Conservation (phyloP, 2,113 vertebrate species). For the Protobothrops mucrosquamatus region DNA sequence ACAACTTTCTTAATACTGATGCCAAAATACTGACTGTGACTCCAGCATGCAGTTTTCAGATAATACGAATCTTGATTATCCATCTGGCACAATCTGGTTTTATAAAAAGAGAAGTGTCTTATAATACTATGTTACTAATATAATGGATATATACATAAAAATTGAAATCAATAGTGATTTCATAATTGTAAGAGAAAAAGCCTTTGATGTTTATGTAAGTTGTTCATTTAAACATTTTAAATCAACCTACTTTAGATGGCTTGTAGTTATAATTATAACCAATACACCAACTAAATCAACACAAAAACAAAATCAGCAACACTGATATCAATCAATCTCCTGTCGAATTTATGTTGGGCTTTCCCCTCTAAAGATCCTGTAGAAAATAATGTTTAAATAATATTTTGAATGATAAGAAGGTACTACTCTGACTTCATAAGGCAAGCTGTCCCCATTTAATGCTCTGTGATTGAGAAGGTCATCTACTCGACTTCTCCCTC, state of each 20-base stretch:
- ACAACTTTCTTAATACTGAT: neutral
- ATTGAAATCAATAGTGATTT: neutral
- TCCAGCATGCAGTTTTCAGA: neutral
- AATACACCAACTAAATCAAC: neutral
- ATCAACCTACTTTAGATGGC: neutral
- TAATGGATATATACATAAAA: neutral
- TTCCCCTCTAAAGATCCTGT: neutral
- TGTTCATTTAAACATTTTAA: neutral
- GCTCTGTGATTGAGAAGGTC: neutral
- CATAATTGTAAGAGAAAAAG: neutral
- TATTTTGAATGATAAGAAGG: neutral
- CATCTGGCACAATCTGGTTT: neutral
- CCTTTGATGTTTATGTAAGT: neutral
- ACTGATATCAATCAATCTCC: neutral
- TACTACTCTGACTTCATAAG: neutral
- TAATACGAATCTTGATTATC: neutral
- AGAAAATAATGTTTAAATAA: neutral
- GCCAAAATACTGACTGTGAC: neutral
- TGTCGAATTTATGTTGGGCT: neutral
- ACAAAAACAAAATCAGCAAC: neutral
- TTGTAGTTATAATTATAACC: neutral
- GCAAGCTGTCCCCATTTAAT: neutral
- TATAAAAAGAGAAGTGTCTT: neutral
- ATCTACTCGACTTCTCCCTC: neutral
- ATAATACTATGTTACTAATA: neutral